Base-by-base conservation (phyloP, 2,888 invertebrate genomes). In the Acanthosepion lycidas region DNA sequence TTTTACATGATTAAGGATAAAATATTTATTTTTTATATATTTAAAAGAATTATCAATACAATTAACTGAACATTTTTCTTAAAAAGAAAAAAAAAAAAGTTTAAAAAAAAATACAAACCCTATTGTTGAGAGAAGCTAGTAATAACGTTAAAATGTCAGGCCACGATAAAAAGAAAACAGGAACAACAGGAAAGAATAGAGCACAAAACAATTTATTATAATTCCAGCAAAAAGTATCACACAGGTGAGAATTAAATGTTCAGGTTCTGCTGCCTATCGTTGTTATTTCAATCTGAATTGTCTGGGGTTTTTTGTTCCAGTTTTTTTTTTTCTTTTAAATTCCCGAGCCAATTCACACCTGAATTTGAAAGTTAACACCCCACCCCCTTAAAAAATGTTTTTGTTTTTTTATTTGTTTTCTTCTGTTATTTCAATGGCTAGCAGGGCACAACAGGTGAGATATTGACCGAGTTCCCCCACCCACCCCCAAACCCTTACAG, bases 241-340 rank as follows among this genome's bases (percentile, higher is more conserved):
- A 93, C n/a, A 93, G 93, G 93, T 93, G 93, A 93, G 51, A 93
- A 92, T 33, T 92, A 64, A 78, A 93, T 93, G 53, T 93, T 48
- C 49, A 93, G n/a, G 93, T 93, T 93, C 93, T 93, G 93, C 93
- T 93, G 93, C 93, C 93, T 93, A 49, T 93, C 93, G 33, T 93
- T 92, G 92, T 92, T 49, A 48, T 93, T 33, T 59, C 59, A 59
- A 18, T 78, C 78, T 78, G n/a, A 78, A 33, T 78, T n/a, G 78
- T 28, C 33, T 78, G 12, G 12, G 78, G 15, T 78, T 78, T 55
- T 55, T 15, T 78, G 1, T 28, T 78, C 12, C 20, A 23, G 5
- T 33, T 1, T n/a, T 33, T 78, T 59, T n/a, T 78, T 15, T 78
- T n/a, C 6, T 26, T 78, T 78, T 78, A 9, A 64, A 78, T 23